These are phyloP conservation scores for Acrocephalus kingi DNA, from an alignment of 2,113 vertebrate genomes.

Conservation along the genomic window DNA sequence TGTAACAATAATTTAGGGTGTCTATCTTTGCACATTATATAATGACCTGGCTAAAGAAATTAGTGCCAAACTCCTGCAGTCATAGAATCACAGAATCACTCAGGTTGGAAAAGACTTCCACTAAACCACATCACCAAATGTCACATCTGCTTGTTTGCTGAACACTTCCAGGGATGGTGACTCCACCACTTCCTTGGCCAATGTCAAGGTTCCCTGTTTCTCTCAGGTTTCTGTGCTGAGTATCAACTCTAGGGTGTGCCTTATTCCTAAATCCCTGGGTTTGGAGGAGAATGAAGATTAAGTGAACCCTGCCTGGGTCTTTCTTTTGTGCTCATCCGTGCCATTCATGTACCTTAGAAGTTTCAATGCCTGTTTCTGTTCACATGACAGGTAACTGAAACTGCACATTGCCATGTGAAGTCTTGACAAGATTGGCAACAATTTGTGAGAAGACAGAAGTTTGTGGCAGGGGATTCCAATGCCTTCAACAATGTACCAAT, in stretches of 20 bases:
- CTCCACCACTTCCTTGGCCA: background rate
- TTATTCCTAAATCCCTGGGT: background rate
- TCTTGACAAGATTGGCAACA: background rate
- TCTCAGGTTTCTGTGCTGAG: background rate
- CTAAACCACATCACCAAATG: background rate
- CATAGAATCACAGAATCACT: background rate
- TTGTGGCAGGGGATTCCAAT: background rate
- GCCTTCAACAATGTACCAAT: background rate
- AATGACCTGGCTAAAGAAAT: background rate
- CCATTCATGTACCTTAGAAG: background rate
- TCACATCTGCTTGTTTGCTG: background rate
- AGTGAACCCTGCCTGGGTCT: background rate
- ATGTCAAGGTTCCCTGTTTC: background rate
- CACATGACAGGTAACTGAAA: background rate
- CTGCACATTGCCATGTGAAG: background rate
- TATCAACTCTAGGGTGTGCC: background rate
- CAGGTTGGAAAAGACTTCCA: background rate
- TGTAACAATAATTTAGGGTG: background rate
- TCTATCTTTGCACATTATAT: slow-evolving; percentile 4
- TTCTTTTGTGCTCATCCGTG: background rate
- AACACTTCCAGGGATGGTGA: background rate
- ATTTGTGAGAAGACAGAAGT: background rate
- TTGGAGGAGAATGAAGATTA: background rate
- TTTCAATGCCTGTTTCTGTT: fast-evolving
- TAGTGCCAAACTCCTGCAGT: background rate